A percentile compares a stretch with the other conserved stretches of the same genome.
These are phyloP conservation scores for Campoplex capitator DNA, from an alignment of 2,888 invertebrate genomes.

Conservation along the genomic window DNA sequence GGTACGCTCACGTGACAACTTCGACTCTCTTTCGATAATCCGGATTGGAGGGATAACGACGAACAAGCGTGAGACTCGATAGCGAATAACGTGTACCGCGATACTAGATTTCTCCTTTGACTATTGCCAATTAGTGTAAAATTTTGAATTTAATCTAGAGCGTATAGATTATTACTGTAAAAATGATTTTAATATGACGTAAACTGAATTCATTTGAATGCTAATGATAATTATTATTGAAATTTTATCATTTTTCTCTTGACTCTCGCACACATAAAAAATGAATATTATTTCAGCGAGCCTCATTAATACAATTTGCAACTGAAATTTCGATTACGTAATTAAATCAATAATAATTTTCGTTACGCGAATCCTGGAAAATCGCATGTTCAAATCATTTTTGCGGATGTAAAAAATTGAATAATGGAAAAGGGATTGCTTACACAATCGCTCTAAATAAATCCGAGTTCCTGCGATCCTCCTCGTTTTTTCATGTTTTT, in stretches of 20 bases:
- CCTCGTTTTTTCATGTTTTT: background rate
- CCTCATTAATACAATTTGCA: background rate
- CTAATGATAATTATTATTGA: no score
- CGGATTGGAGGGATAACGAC: background rate
- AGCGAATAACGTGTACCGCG: background rate
- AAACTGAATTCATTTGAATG: no score
- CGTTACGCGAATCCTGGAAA: background rate
- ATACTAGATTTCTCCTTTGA: conserved; percentile 2
- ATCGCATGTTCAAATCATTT: background rate
- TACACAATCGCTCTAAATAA: conserved; percentile 1
- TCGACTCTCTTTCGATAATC: background rate
- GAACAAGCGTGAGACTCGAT: background rate
- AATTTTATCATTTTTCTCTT: no score
- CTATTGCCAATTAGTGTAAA: background rate
- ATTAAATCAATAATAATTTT: background rate
- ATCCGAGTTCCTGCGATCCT: conserved; percentile 2
- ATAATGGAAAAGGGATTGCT: background rate
- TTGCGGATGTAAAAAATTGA: background rate
- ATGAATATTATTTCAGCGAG: background rate
- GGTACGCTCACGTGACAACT: background rate
- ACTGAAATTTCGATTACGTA: background rate
- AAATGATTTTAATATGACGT: no score
- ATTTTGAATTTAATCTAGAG: background rate
- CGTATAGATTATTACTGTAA: background rate
- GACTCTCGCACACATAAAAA: background rate